A percentile compares a stretch with the other conserved stretches of the same genome.
Conservation (phyloP, 1,140 invertebrate genomes). For the Drosophila tristis region DNA sequence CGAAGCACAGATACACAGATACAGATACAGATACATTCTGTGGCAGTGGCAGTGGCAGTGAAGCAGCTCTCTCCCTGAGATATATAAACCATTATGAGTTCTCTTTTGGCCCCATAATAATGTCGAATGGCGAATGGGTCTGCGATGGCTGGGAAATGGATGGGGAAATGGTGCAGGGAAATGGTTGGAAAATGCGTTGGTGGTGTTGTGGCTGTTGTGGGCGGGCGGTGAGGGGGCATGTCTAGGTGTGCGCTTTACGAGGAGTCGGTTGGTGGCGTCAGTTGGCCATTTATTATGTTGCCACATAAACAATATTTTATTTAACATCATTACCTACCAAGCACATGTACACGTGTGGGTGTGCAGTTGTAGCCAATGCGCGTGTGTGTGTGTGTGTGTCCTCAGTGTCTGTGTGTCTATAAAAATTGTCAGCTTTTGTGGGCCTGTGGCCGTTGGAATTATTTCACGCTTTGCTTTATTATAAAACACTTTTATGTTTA, state of each 20-base stretch:
- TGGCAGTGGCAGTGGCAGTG: background rate
- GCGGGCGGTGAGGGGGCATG: background rate
- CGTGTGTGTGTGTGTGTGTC: background rate
- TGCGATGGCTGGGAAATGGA: background rate
- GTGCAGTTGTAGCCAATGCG: background rate
- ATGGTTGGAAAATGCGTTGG: too few relatives aligned
- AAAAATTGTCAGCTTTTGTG: constrained; percentile 77
- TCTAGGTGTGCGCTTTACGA: constrained; percentile 69
- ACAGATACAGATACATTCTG: constrained; percentile 30
- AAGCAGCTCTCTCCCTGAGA: constrained; percentile 28
- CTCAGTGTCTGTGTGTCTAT: constrained; percentile 48
- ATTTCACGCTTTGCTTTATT: constrained; percentile 82
- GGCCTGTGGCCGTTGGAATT: constrained; percentile 58
- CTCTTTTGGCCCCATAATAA: constrained; percentile 47
- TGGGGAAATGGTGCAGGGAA: too few relatives aligned
- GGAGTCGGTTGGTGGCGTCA: constrained; percentile 70
- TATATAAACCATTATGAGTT: constrained; percentile 62
- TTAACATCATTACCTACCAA: constrained; percentile 72
- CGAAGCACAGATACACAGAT: background rate
- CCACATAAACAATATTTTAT: constrained; percentile 82
- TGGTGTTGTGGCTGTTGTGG: too few relatives aligned
- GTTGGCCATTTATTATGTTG: constrained; percentile 80
- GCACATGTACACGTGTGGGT: constrained; percentile 4
- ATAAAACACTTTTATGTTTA: constrained; percentile 81
- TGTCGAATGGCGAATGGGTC: constrained; percentile 24